Evolutionary conservation across 2,888 invertebrate genomes (phyloP).

Genomic region (Automeris io): DNA sequence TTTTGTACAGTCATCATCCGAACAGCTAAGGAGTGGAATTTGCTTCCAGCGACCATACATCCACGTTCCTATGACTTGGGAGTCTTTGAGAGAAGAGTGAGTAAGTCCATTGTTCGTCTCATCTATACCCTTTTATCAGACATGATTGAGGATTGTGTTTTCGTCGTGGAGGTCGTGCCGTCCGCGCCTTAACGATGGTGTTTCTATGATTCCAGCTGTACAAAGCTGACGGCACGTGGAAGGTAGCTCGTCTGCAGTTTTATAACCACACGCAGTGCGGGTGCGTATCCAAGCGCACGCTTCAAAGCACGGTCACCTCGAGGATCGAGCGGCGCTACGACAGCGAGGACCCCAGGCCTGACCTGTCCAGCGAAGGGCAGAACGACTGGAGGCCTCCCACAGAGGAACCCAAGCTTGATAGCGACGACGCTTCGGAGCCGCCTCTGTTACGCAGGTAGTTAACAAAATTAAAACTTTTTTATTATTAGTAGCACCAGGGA

Average conservation of each 20-base stretch:
- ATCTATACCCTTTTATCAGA: too few relatives aligned
- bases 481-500: background rate
- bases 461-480: background rate
- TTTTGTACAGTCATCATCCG: too few relatives aligned
- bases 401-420: constrained; percentile 37
- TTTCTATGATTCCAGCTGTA: constrained; percentile 38
- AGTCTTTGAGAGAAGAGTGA: too few relatives aligned
- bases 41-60: too few relatives aligned
- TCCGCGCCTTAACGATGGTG: too few relatives aligned
- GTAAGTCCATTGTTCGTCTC: too few relatives aligned
- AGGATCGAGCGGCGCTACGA: constrained; percentile 25
- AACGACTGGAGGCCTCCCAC: constrained; percentile 44
- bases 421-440: constrained; percentile 47
- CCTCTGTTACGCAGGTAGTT: constrained; percentile 53
- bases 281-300: constrained; percentile 49
- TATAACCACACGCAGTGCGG: constrained; percentile 65
- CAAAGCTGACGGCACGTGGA: constrained; percentile 48
- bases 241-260: constrained; percentile 50
- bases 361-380: constrained; percentile 25
- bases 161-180: too few relatives aligned
- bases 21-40: too few relatives aligned
- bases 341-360: constrained; percentile 15
- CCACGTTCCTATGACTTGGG: too few relatives aligned
- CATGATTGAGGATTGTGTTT: too few relatives aligned
- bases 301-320: constrained; percentile 31